These are phyloP conservation scores for Crotalus helleri DNA, from an alignment of 2,113 vertebrate genomes.

Conservation along the genomic window DNA sequence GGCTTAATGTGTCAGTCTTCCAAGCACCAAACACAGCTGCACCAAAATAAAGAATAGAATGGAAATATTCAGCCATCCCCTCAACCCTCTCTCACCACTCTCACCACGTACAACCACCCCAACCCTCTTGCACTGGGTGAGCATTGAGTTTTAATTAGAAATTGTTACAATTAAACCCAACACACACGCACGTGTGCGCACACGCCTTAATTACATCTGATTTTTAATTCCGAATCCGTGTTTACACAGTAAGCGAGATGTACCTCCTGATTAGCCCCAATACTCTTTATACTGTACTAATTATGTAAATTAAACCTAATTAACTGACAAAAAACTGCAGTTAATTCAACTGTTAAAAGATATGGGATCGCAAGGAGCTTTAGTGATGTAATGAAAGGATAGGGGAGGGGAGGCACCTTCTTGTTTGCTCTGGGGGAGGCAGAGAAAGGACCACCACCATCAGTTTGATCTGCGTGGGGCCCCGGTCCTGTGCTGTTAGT, in stretches of 20 bases:
- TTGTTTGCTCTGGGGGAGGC: too few relatives aligned
- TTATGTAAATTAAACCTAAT: slow-evolving; percentile 87
- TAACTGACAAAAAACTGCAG: slow-evolving; percentile 82
- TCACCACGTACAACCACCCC: neutral
- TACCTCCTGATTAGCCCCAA: slow-evolving; percentile 84
- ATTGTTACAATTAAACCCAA: slow-evolving; percentile 83
- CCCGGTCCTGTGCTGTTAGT: neutral
- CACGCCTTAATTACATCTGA: slow-evolving; percentile 82
- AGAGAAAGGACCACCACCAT: neutral
- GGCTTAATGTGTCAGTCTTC: neutral
- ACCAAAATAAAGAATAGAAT: neutral
- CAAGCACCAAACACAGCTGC: neutral
- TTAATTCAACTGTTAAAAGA: slow-evolving; percentile 79
- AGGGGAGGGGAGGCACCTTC: neutral
- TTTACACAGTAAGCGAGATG: slow-evolving; percentile 84
- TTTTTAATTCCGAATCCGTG: slow-evolving; percentile 84
- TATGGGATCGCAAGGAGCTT: slow-evolving; percentile 52
- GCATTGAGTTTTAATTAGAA: slow-evolving; percentile 85
- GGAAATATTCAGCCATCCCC: neutral
- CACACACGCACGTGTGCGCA: slow-evolving; percentile 75
- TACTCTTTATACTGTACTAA: slow-evolving; percentile 86
- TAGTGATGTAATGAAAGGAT: slow-evolving; percentile 5
- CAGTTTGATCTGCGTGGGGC: neutral
- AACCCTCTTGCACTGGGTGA: slow-evolving; percentile 64
- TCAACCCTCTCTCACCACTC: neutral